A percentile compares a stretch with the other conserved stretches of the same genome.
Evolutionary conservation across 2,113 vertebrate genomes (phyloP).

Genomic region (Rhinolophus sinicus): DNA sequence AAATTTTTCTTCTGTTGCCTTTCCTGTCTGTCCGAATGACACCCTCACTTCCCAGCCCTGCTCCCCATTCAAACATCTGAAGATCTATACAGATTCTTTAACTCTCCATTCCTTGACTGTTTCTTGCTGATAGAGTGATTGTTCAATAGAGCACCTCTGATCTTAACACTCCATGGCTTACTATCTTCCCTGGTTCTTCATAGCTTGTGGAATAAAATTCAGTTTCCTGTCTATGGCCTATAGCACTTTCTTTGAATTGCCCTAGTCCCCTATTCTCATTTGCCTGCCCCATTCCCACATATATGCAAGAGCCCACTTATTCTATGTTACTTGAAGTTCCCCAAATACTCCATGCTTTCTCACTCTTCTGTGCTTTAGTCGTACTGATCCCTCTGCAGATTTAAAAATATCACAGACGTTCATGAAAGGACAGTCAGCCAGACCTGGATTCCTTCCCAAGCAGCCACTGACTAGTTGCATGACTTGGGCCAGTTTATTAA

Average conservation of each 20-base stretch:
- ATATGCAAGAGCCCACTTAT: background rate
- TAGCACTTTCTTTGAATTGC: background rate
- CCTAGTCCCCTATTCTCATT: background rate
- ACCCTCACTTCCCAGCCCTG: too few relatives aligned
- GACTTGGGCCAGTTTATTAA: background rate
- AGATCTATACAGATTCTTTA: background rate
- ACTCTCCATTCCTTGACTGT: background rate
- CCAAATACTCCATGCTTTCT: background rate
- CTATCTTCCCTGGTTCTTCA: background rate
- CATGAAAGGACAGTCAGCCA: too few relatives aligned
- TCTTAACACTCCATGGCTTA: background rate
- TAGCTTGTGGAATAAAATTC: background rate
- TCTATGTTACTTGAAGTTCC: background rate
- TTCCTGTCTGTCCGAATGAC: background rate
- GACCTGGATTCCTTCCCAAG: background rate
- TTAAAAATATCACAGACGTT: background rate
- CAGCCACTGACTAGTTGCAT: background rate
- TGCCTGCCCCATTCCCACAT: rapidly evolving
- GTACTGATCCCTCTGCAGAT: background rate
- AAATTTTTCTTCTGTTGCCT: too few relatives aligned
- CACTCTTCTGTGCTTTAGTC: background rate
- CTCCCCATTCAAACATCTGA: background rate
- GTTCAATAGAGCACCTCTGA: background rate
- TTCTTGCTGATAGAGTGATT: too few relatives aligned
- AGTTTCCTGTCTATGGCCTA: background rate